Evolutionary conservation across 35 echinoderm and acorn worm genomes (phyloP).

Genomic region (Eucidaris tribuloides): DNA sequence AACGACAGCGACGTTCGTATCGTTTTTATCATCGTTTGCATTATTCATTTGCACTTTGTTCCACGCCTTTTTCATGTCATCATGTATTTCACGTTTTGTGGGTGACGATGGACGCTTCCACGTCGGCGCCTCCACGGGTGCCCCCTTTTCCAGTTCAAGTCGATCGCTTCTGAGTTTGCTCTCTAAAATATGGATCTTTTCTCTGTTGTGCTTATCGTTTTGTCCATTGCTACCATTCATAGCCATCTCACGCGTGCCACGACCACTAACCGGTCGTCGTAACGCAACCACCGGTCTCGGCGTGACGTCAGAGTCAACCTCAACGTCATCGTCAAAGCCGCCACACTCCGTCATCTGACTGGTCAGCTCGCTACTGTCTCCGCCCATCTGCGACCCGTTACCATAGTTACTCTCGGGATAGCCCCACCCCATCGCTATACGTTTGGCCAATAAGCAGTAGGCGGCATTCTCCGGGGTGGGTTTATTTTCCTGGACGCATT

Average conservation of each 20-base stretch:
- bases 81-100: conserved; percentile 16
- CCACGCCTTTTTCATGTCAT: conserved; percentile 10
- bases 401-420: conserved; percentile 58
- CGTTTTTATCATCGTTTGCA: background rate
- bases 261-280: conserved; percentile 9
- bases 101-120: background rate
- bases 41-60: background rate
- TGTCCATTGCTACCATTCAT: too few species aligned
- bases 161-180: conserved; percentile 10
- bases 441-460: conserved; percentile 73
- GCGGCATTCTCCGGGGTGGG: conserved; percentile 67
- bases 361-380: background rate
- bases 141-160: background rate
- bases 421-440: conserved; percentile 74
- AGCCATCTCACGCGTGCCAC: background rate
- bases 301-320: background rate
- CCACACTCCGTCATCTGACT: background rate
- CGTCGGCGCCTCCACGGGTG: background rate
- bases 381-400: background rate
- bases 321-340: background rate
- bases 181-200: background rate
- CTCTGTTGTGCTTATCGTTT: too few species aligned
- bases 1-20: too few species aligned
- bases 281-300: background rate
- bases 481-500: conserved; percentile 56